Evolutionary conservation across 2,113 vertebrate species (phyloP), one percentile per base, ranked within the genome.

Genomic region (Sylvietta virens): DNA sequence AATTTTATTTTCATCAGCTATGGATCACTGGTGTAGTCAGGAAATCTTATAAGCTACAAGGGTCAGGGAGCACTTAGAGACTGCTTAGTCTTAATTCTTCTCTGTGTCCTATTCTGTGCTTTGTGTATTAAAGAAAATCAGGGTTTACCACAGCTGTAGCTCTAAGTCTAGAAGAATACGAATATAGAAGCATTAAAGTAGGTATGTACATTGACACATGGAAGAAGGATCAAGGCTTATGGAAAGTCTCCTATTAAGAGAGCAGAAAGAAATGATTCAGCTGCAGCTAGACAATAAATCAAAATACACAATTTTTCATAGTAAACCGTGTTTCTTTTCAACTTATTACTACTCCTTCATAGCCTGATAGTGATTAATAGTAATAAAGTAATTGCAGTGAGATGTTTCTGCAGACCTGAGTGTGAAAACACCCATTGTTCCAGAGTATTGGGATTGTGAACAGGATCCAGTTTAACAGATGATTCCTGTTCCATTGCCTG

Each of bases 161-260:
- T 39, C 21, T 51, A 3, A 31, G 12, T 60, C 26, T 60, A 69
- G 18, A 70, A 45, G 35, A 87, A 58, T 19, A 44, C 20, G 17
- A 40, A 65, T 58, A 33, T 0, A 57, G 23, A 62, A 78, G 4
- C 12, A 16, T n/a, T 87, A 24, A 30, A 61, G 15, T n/a, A 39
- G 21, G 2, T 56, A 15, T 15, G 13, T 48, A 11, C 2, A 5
- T 11, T 54, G 22, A 14, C 9, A 35, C 3, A 1, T 19, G 11
- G 22, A 82, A 69, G 22, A 33, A 71, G 13, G 58, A 16, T 50
- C 23, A 64, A 77, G 28, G 35, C 26, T 87, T 73, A 47, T 8
- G 15, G 18, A 21, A 73, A 69, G 13, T 30, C 13, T 62, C 30
- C 37, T 44, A 2, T 11, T 48, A 54, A 60, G 23, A 39, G 5